These are phyloP conservation scores for Nudaria mundana DNA, from an alignment of 2,888 invertebrate genomes.

Conservation along the genomic window DNA sequence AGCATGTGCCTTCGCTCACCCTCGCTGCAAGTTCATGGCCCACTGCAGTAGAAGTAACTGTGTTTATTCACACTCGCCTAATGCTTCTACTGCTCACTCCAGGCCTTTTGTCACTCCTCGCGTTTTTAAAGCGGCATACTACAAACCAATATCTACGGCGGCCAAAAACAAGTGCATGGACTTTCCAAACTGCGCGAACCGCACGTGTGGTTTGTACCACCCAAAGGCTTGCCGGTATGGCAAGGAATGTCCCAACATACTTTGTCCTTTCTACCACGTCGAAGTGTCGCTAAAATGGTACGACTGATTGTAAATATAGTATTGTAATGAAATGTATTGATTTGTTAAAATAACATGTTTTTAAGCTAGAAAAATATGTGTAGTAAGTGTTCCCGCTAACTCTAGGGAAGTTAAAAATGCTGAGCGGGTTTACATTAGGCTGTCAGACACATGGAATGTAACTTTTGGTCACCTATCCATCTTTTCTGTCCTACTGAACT, in stretches of 20 bases:
- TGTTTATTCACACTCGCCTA: background rate
- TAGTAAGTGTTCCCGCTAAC: no score
- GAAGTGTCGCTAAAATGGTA: slow-evolving; percentile 67
- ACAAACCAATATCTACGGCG: slow-evolving; percentile 77
- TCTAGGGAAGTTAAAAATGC: no score
- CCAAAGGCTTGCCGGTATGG: slow-evolving; percentile 91
- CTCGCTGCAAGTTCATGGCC: slow-evolving; percentile 90
- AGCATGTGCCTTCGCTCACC: slow-evolving; percentile 95
- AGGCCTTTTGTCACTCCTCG: no score
- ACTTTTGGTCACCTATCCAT: no score
- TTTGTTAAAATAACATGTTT: no score
- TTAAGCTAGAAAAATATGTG: no score
- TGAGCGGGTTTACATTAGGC: no score
- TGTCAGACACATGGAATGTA: no score
- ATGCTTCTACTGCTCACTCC: no score
- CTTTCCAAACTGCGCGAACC: slow-evolving; percentile 93
- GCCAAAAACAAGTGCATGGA: slow-evolving; percentile 87
- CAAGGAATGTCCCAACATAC: slow-evolving; percentile 84
- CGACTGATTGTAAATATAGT: slow-evolving; percentile 48
- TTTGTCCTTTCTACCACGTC: slow-evolving; percentile 84
- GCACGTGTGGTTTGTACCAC: slow-evolving; percentile 90
- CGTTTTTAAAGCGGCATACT: slow-evolving; percentile 82
- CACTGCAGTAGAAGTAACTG: background rate
- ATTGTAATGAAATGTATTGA: no score
- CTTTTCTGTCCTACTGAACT: no score